A percentile compares a stretch with the other conserved stretches of the same genome.
Evolutionary conservation across 2,888 invertebrate species (phyloP).

Genomic region (Dasysyrphus albostriatus): DNA sequence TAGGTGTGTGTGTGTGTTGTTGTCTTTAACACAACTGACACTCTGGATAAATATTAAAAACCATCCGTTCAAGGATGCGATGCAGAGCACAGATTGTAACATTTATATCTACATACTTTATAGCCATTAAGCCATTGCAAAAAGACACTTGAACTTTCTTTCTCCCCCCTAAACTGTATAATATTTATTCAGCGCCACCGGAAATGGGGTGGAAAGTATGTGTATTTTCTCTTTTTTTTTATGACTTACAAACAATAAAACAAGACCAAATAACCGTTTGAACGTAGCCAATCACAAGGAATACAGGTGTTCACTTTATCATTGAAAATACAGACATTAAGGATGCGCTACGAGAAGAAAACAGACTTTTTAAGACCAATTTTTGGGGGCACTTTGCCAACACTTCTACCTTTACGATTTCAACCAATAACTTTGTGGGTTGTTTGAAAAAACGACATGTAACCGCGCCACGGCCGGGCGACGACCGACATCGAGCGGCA

Average conservation of each 20-base stretch:
- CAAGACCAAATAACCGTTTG: constrained; percentile 15
- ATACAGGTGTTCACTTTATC: constrained; percentile 68
- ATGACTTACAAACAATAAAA: constrained; percentile 23
- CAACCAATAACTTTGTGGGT: constrained; percentile 23
- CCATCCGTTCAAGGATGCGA: constrained; percentile 56
- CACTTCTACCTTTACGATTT: constrained; percentile 43
- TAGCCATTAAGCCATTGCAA: constrained; percentile 4
- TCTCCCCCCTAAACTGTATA: not conserved
- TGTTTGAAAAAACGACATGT: constrained; percentile 11
- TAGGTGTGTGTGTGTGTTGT: constrained; percentile 15
- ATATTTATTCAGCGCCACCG: constrained; percentile 15
- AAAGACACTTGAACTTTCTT: constrained; percentile 21
- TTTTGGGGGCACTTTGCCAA: not conserved
- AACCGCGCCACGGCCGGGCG: constrained; percentile 13
- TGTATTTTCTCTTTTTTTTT: not conserved
- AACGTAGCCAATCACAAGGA: constrained; percentile 28
- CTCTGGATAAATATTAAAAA: constrained; percentile 63
- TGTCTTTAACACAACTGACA: constrained; percentile 48
- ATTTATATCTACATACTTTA: not conserved
- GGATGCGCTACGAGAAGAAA: not conserved
- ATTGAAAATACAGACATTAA: constrained; percentile 43
- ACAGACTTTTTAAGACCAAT: not conserved
- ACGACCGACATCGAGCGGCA: not conserved
- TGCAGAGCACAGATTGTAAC: constrained; percentile 42
- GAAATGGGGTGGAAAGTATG: constrained; percentile 11